phyloP scores from a whole-genome alignment of 2,113 vertebrate species.

The Motacilla alba region DNA sequence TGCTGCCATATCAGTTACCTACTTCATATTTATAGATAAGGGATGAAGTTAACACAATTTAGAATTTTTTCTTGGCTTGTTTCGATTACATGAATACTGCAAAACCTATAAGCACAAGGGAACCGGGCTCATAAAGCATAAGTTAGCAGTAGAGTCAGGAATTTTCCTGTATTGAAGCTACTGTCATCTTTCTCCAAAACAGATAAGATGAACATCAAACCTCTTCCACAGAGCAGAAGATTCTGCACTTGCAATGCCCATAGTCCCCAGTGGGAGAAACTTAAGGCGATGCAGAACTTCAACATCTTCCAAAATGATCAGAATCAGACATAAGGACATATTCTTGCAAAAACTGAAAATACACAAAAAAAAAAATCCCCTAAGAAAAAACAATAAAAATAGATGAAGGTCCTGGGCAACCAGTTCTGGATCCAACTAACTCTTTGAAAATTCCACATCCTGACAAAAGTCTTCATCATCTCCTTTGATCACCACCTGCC shows the following conservation, averaged over 20 bases:
- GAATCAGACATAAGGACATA: not conserved
- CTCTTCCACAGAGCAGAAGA: not conserved
- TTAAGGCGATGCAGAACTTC: not conserved
- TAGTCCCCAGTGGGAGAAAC: not conserved
- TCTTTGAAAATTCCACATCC: not conserved
- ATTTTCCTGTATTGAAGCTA: not conserved
- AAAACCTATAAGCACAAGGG: not conserved
- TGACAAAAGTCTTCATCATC: not conserved
- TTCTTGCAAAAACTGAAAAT: not conserved
- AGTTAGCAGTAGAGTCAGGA: not conserved
- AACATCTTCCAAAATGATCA: not conserved
- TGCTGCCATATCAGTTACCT: not conserved
- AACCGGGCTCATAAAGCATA: not conserved
- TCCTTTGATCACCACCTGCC: not conserved
- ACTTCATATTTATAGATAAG: not conserved
- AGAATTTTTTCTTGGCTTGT: not conserved
- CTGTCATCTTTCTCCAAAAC: not conserved
- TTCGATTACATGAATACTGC: not conserved
- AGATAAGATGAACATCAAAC: not conserved
- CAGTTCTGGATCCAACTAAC: not conserved
- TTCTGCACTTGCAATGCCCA: not conserved
- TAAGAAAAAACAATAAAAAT: not conserved
- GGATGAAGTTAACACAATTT: not conserved
- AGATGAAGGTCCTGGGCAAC: not conserved
- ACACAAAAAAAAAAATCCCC: not conserved